These are phyloP conservation scores for Lamproptera curius DNA, from an alignment of 2,888 invertebrate genomes.

Conservation along the genomic window DNA sequence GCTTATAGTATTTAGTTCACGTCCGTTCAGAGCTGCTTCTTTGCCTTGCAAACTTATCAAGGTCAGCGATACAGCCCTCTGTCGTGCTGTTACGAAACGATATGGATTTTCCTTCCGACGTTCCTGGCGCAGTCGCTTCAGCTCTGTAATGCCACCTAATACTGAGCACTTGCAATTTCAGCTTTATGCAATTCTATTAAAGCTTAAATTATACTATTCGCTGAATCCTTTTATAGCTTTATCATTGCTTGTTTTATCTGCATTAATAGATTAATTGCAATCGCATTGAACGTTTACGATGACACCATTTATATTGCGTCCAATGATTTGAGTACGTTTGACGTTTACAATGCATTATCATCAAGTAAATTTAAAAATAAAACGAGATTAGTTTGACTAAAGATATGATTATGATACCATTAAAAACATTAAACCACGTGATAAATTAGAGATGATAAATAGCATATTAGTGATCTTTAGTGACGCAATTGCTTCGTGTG, in stretches of 20 bases:
- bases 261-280: neutral
- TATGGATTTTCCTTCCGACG: slow-evolving; percentile 55
- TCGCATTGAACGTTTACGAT: neutral
- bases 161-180: slow-evolving; percentile 8
- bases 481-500: neutral
- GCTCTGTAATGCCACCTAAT: slow-evolving; percentile 37
- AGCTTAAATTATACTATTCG: neutral
- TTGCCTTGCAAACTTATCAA: slow-evolving; percentile 39
- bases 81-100: slow-evolving; percentile 42
- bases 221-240: neutral
- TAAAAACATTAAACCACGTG: no score
- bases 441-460: no score
- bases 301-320: neutral
- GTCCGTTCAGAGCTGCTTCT: slow-evolving; percentile 29
- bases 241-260: neutral
- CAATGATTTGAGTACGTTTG: no score
- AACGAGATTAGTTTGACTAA: no score
- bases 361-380: no score
- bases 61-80: slow-evolving; percentile 35
- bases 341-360: no score
- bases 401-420: no score
- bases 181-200: slow-evolving; percentile 5
- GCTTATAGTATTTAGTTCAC: slow-evolving; percentile 20
- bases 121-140: slow-evolving; percentile 30
- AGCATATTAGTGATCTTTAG: no score